Base-by-base conservation (phyloP, 2,797 vertebrate species). In the Sparus aurata region DNA sequence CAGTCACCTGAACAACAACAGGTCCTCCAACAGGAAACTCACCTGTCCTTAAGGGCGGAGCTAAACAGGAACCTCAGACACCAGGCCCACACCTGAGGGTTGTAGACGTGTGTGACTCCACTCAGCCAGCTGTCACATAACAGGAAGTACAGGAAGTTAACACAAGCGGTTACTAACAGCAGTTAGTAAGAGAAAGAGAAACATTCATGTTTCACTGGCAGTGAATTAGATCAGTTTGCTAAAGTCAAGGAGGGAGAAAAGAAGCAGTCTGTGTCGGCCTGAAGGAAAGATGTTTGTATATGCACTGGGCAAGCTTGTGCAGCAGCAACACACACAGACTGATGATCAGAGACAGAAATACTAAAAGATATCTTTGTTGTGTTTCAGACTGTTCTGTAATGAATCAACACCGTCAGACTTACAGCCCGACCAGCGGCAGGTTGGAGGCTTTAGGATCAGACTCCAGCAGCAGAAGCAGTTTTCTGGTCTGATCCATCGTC, bases 401-500 rank as follows among this genome's bases (percentile, higher is more conserved):
- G 41, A 60, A 25, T 16, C 43, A 25, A 3, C 23, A 3, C 20
- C 22, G 18, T 13, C 0, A 1, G 23, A 97, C 98, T 97, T 87
- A 99, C 98, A 99, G 94, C 92, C 98, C 98, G 13, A 99, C 96
- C 77, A 99, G 94, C 0, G 98, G 98, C 72, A 99, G 91, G 61
- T 89, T 94, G 82, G 91, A 95, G 75, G 96, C 96, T 89, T 99
- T 99, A 1, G 98, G 98, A 83, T 99, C 98, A 1, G 97, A 97
- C 92, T 99, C 98, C 3, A 99, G 91, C 77, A 99, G 84, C 61
- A 99, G 94, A 13, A 99, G 95, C 30, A 99, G 89, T 83, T 99
- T 99, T 41, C 97, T 93, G 72, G 95, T 98, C 89, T 99, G 97
- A 87, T 99, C 98, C 98, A 99, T 98, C 27, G 97, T 98, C 87